Evolutionary conservation across 2,888 invertebrate species (phyloP), one percentile per base, ranked within the genome.

Genomic region (Phyllotreta striolata): DNA sequence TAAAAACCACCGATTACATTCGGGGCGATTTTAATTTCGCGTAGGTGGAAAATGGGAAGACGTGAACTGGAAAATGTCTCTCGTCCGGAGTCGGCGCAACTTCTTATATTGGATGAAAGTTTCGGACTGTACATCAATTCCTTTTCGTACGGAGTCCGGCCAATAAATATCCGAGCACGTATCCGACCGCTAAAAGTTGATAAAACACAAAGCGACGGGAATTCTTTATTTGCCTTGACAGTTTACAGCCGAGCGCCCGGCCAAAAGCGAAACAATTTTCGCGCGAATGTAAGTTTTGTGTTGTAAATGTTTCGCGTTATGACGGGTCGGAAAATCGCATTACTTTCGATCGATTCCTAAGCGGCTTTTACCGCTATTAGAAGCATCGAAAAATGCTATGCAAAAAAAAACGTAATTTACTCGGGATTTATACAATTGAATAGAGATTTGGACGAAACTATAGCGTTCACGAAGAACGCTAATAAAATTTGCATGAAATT

Each of bases 161-260:
- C 46, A 63, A 63, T 63, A 63, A 63, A 57, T 63, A 58, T 54
- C 63, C 40, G 34, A 51, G 63, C 63, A 63, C 63, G 63, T 63
- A 63, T 63, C 63, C 58, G 57, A 57, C 57, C 63, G 54, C 57
- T 46, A 40, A 46, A 63, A 58, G 46, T 63, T 58, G 57, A 57
- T 63, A 57, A 54, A 63, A 63, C 57, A 63, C 52, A 63, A 57
- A 57, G 46, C 56, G 63, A 58, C 52, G 47, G n/a, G 58, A 62
- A 63, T 68, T 61, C 65, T 64, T 70, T 68, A 68, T 68, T 68
- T 67, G 68, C 66, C 61, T 66, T 40, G 68, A 70, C 70, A 70
- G 70, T 67, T 63, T 55, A 57, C 58, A 63, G 58, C 52, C 43
- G 51, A 57, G 62, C 57, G 44, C 57, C 24, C 44, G 57, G 62